Evolutionary conservation across 1,140 invertebrate genomes (phyloP), one percentile per base, ranked within the genome.

Genomic region (Drosophila orosa): DNA sequence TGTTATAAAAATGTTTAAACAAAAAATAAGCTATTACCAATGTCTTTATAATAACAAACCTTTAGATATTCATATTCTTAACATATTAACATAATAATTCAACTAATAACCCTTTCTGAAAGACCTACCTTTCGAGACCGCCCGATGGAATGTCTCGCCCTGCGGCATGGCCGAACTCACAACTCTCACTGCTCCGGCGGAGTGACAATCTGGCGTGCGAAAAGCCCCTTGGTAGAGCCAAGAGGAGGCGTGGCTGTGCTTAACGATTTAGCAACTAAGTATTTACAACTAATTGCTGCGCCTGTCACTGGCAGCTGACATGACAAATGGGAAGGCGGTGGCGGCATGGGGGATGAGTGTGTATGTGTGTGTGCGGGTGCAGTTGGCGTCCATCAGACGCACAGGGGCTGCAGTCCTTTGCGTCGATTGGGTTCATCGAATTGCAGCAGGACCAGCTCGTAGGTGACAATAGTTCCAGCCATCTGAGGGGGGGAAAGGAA

Each of bases 381-480:
- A 15, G 31, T 22, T 33, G 19, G 31, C 52, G 57, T 65, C 25
- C 37, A 54, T 78, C 62, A 89, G 45, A 35, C 80, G 35, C 90
- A 91, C 56, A 91, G 48, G 44, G 85, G 73, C 44, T 62, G 48
- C 57, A 91, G 63, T 54, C 90, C 90, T 50, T 83, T 85, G 50
- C 72, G 69, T 1, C 90, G 84, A 75, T 91, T 91, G 29, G 90
- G 74, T 76, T 91, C 90, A 69, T 91, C 90, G 61, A 95, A 95
- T 80, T 95, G 95, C 29, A 95, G 89, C 9, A 95, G 83, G 5
- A 95, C 94, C 15, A 95, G 78, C 89, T 95, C 95, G 67, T 95
- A 95, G 6, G 95, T 95, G 15, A 95, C 94, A 67, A 95, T 95
- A 2, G 95, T 95, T 37, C 95, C 95, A 29, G 91, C 90, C 86